Conservation (phyloP, 1,140 invertebrate species). For the Nixonia krombeini region DNA sequence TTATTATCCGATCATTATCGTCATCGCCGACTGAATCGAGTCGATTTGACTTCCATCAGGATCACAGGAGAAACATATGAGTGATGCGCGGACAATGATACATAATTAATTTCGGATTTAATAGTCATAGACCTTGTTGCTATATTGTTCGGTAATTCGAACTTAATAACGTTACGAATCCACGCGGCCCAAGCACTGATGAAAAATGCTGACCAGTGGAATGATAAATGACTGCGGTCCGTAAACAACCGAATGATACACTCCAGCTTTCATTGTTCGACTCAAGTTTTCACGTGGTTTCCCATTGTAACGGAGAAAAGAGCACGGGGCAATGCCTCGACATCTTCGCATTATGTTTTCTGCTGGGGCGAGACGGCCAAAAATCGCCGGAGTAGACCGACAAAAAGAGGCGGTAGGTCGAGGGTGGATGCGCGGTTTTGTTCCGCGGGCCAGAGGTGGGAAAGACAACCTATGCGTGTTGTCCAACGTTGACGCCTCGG, state of each 20-base stretch:
- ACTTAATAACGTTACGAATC: not conserved
- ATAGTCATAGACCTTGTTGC: not conserved
- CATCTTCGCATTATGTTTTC: constrained; percentile 41
- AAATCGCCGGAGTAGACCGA: constrained; percentile 25
- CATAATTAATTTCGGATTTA: not conserved
- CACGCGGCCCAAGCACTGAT: constrained; percentile 28
- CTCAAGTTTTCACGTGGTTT: constrained; percentile 55
- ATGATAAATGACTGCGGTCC: constrained; percentile 65
- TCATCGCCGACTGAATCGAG: too few species aligned
- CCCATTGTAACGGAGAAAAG: constrained; percentile 46
- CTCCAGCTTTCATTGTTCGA: constrained; percentile 60
- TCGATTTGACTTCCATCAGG: too few species aligned
- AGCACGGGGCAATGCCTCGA: constrained; percentile 3
- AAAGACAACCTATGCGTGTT: not conserved
- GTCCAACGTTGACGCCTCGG: not conserved
- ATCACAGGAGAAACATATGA: too few species aligned
- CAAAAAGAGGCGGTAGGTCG: constrained; percentile 6
- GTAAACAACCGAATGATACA: constrained; percentile 68
- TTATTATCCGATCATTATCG: too few species aligned
- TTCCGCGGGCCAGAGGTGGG: constrained; percentile 2
- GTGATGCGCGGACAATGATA: too few species aligned
- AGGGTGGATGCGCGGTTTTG: constrained; percentile 6
- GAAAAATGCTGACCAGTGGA: constrained; percentile 56
- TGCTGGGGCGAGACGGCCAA: constrained; percentile 35
- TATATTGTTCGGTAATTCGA: not conserved